Conservation (phyloP, 2,888 invertebrate genomes). For the Apoda limacodes region DNA sequence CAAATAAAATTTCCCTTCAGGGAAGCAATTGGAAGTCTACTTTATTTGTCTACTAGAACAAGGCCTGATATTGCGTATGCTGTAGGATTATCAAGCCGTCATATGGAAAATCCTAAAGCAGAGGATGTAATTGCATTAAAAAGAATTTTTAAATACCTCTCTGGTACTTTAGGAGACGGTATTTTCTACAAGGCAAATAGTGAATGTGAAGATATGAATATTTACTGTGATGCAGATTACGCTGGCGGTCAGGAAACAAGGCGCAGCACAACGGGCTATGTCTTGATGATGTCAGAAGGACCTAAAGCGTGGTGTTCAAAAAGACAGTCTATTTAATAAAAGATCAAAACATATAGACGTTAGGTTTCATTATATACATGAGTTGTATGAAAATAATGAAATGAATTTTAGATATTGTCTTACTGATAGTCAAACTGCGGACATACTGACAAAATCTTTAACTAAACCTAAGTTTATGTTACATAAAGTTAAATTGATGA, state of each 20-base stretch:
- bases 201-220: constrained; percentile 7
- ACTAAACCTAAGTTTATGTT: not conserved
- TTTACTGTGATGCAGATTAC: constrained; percentile 22
- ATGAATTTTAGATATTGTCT: constrained; percentile 1
- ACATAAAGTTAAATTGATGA: too few relatives aligned
- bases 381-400: not conserved
- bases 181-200: not conserved
- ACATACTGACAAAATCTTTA: constrained; percentile 10
- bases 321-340: constrained; percentile 15
- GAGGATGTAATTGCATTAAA: not conserved
- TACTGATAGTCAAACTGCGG: constrained; percentile 7
- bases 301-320: constrained; percentile 24
- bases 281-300: constrained; percentile 19
- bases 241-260: constrained; percentile 19
- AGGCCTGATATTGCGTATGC: not conserved
- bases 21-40: not conserved
- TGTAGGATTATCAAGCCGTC: not conserved
- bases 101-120: not conserved
- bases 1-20: not conserved
- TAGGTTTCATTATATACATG: not conserved
- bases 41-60: not conserved
- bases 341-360: not conserved
- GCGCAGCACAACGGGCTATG: constrained; percentile 21
- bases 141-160: not conserved
- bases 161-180: not conserved